Evolutionary conservation across 2,888 invertebrate species (phyloP).

Genomic region (Monoplex corrugatus): DNA sequence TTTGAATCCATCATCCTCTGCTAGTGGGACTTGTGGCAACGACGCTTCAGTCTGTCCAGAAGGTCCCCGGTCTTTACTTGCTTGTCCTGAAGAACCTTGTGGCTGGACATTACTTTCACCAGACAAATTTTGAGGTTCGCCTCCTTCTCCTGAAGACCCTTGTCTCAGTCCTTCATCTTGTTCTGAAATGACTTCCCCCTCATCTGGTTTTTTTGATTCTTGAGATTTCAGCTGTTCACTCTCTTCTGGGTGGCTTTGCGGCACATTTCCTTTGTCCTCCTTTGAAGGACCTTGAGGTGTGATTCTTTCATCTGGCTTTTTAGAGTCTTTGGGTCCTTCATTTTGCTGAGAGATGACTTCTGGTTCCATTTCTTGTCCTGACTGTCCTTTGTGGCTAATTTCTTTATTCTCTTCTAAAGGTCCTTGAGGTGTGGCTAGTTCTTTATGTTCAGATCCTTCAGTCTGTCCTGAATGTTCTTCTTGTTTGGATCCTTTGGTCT

Average conservation of each 20-base stretch:
- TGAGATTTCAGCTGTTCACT: not conserved
- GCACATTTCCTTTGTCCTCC: not conserved
- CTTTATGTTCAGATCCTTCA: not conserved
- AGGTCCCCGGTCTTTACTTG: not conserved
- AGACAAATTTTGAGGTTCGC: not conserved
- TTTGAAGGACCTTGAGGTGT: not conserved
- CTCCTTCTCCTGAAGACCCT: not conserved
- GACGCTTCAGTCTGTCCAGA: not conserved
- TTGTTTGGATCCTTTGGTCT: not conserved
- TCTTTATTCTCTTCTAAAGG: not conserved
- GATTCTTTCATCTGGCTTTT: not conserved
- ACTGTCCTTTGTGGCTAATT: not conserved
- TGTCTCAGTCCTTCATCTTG: not conserved
- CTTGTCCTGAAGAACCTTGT: not conserved
- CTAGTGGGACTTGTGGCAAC: not conserved
- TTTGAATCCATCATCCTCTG: not conserved
- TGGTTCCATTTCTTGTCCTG: not conserved
- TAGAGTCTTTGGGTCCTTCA: not conserved
- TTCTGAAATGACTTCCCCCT: not conserved
- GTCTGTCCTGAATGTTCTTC: not conserved
- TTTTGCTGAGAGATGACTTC: not conserved
- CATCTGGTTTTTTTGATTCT: no score
- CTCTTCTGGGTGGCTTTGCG: not conserved
- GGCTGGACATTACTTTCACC: not conserved
- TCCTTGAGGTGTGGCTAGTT: not conserved